Evolutionary conservation across 2,888 invertebrate species (phyloP), one percentile per base, ranked within the genome.

Genomic region (Aradus depressus): DNA sequence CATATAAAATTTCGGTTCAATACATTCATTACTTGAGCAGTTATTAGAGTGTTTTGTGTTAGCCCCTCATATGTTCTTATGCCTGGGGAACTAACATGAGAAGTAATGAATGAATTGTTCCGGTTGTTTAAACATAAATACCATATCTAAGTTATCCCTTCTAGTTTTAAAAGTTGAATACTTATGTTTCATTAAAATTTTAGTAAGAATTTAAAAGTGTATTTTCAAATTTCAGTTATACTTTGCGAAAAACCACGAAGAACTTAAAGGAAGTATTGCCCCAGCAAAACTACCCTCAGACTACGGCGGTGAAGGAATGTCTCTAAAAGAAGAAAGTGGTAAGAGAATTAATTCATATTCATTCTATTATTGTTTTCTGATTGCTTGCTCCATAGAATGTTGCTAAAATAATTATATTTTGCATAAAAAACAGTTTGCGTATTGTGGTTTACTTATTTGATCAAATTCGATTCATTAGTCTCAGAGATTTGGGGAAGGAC

Each of bases 321-420:
- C 43, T 19, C 50, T 59, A 47, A 53, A 56, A 34, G 52, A 58
- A 28, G 44, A 59, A 16, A 61, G 48, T 45, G 57, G 60, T 61
- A 48, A 53, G 48, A 42, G 16, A 4, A 25, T n/a, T 5, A 44
- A 44, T 31, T 28, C 28, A 14, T 41, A 16, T 19, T 23, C 19
- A 5, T 41, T 4, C 22, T 21, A n/a, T n/a, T n/a, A n/a, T n/a
- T n/a, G n/a, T n/a, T n/a, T n/a, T n/a, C n/a, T n/a, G n/a, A n/a
- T n/a, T n/a, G n/a, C n/a, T n/a, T n/a, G n/a, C n/a, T n/a, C n/a
- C n/a, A n/a, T n/a, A n/a, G n/a, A n/a, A n/a, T n/a, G n/a, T n/a
- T 28, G 31, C 6, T 10, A 10, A 28, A 28, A 28, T 28, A 28
- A 6, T 28, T 28, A 28, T 28, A 28, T 8, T 10, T 10, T 10